Evolutionary conservation across 35 echinoderm and acorn worm species (phyloP).

Genomic region (Heliocidaris tuberculata): DNA sequence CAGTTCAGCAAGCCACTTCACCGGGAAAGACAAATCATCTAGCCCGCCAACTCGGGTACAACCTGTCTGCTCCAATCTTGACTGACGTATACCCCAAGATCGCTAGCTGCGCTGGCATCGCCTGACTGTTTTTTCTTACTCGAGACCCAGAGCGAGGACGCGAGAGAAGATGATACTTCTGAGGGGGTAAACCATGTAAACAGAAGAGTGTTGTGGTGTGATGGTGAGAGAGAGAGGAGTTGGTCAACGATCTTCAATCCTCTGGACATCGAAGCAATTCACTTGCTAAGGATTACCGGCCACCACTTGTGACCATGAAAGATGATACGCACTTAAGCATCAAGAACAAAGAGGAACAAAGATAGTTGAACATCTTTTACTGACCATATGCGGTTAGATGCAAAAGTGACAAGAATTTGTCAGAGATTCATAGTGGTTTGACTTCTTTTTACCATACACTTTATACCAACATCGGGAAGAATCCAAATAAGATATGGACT

Average conservation of each 20-base stretch:
- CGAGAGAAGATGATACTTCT: background rate
- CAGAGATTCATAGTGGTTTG: too few species aligned
- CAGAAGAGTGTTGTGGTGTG: background rate
- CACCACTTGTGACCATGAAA: too few species aligned
- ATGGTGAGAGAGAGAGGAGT: background rate
- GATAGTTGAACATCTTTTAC: too few species aligned
- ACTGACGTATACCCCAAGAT: background rate
- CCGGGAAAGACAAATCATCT: background rate
- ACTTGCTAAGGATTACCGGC: background rate
- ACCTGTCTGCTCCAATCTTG: background rate
- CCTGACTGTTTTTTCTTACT: background rate
- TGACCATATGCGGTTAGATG: too few species aligned
- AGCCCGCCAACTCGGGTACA: background rate
- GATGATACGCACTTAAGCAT: too few species aligned
- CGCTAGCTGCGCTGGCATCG: background rate
- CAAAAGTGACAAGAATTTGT: too few species aligned
- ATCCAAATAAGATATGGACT: too few species aligned
- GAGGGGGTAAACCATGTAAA: background rate
- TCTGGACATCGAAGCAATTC: background rate
- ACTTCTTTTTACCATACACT: too few species aligned
- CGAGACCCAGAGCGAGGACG: background rate
- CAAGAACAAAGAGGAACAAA: too few species aligned
- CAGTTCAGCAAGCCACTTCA: background rate
- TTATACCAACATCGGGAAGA: too few species aligned
- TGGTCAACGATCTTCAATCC: background rate